phyloP scores from a whole-genome alignment of 2,113 vertebrate species.

The Spilogale gracilis region DNA sequence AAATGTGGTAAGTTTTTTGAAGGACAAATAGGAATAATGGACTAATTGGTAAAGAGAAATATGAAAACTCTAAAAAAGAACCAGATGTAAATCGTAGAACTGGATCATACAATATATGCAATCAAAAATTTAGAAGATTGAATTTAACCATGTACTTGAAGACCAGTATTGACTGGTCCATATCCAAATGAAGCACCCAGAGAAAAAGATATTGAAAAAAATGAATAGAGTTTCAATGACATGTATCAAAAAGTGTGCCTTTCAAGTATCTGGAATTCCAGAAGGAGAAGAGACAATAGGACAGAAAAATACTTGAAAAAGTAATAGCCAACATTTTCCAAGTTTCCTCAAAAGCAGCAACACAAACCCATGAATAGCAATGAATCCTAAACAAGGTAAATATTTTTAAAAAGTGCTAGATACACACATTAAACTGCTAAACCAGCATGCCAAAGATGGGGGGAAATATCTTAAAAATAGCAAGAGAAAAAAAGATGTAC shows the following conservation, averaged over 20 bases:
- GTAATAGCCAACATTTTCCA: background rate
- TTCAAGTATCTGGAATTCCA: background rate
- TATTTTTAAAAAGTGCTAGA: background rate
- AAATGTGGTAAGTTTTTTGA: background rate
- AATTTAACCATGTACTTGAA: constrained; percentile 22
- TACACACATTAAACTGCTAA: background rate
- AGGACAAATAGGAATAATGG: background rate
- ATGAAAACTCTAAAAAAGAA: background rate
- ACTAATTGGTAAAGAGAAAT: constrained; percentile 3
- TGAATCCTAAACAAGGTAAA: background rate
- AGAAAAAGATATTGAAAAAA: background rate
- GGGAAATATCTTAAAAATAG: background rate
- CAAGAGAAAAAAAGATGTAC: background rate
- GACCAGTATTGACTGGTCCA: background rate
- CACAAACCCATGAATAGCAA: background rate
- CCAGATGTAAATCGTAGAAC: background rate
- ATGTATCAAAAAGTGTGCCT: background rate
- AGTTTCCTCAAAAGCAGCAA: constrained; percentile 10
- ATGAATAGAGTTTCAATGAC: background rate
- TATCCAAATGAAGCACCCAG: background rate
- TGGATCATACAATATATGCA: background rate
- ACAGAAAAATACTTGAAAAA: background rate
- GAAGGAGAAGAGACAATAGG: background rate
- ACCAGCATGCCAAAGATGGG: background rate
- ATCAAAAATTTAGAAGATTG: background rate